Evolutionary conservation across 2,888 invertebrate species (phyloP), one percentile per base, ranked within the genome.

Genomic region (Troilus luridus): DNA sequence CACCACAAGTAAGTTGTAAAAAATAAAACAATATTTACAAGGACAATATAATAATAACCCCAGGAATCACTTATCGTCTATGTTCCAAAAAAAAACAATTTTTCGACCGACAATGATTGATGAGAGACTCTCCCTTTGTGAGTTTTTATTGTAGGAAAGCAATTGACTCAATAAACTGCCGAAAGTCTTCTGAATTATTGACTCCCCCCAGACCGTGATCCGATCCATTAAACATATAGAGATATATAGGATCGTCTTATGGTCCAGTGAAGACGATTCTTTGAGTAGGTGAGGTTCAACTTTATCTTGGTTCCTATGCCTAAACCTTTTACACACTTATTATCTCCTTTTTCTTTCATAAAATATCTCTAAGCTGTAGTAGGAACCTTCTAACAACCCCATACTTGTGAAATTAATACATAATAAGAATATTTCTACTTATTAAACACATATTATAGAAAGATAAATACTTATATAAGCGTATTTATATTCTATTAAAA

Each of bases 161-260:
- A 77, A 77, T 77, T 77, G 72, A 77, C 72, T 77, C 72, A 77
- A 77, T 77, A 77, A 77, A 77, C 72, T 77, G 72, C 19, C 27
- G 72, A 77, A 77, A 77, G 72, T 41, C 72, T 77, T 77, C 72
- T 77, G 72, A 77, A 77, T 77, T 77, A 77, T 77, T 77, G 72
- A 77, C 72, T 77, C 27, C 27, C 27, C 72, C 72, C 67, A 17
- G 17, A 27, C 72, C 5, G 27, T 77, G 27, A 77, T 77, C 72
- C 72, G 72, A 77, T 77, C 72, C 72, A 77, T 77, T 77, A 77
- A 77, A 77, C 72, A 77, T 77, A 77, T 77, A 77, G 72, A 77
- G 72, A 77, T 77, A 77, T 77, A 77, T 77, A 77, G 27, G 27
- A 77, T 77, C 72, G 72, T 77, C 72, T 77, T 77, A 77, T 77